Conservation (phyloP, 2,888 invertebrate genomes). For the Hymenopus coronatus region DNA sequence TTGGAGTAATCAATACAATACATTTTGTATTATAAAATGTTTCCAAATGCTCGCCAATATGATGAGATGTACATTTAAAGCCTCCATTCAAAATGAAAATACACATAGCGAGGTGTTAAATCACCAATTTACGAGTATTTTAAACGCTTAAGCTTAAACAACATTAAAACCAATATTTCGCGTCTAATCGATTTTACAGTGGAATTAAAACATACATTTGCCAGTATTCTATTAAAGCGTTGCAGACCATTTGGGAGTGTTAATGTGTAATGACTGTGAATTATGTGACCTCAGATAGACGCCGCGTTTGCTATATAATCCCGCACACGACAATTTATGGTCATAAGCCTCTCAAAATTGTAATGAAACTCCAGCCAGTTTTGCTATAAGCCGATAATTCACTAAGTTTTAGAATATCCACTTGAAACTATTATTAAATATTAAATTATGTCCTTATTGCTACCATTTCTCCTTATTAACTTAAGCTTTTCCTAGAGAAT, state of each 20-base stretch:
- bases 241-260: neutral
- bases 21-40: no score
- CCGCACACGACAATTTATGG: neutral
- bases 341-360: neutral
- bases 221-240: neutral
- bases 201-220: neutral
- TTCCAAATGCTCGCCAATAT: no score
- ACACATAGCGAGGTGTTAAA: neutral
- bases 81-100: neutral
- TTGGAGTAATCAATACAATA: no score
- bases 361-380: neutral
- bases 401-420: neutral
- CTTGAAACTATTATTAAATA: neutral
- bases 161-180: neutral
- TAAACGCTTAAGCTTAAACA: neutral
- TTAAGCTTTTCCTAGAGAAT: neutral
- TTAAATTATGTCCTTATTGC: neutral
- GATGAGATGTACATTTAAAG: neutral
- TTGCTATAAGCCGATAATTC: neutral
- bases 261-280: neutral
- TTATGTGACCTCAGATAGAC: neutral
- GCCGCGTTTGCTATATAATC: neutral
- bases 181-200: neutral
- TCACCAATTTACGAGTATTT: neutral
- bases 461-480: neutral